Conservation (phyloP, 2,113 vertebrate species). For the Chiloscyllium plagiosum region DNA sequence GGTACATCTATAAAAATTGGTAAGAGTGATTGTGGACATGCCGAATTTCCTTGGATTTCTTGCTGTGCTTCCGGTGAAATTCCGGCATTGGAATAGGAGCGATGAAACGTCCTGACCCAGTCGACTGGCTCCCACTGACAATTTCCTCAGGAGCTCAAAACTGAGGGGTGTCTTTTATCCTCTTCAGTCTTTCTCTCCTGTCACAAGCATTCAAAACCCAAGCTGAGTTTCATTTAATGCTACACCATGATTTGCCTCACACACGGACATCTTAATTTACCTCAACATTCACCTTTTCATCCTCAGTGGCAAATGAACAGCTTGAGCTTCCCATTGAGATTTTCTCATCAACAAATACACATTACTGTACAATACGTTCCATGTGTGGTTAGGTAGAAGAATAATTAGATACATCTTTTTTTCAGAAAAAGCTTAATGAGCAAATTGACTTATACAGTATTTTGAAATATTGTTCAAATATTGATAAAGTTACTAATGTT, state of each 20-base stretch:
- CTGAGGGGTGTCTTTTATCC: neutral
- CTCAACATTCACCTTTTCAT: neutral
- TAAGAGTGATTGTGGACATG: too few species aligned
- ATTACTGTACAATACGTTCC: neutral
- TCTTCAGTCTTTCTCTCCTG: neutral
- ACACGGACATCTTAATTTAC: neutral
- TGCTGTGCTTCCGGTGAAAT: neutral
- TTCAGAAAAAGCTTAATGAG: neutral
- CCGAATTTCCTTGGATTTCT: neutral
- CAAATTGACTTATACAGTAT: neutral
- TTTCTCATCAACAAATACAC: neutral
- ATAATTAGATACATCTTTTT: neutral
- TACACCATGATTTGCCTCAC: neutral
- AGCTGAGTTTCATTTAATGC: too few species aligned
- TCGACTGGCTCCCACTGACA: neutral
- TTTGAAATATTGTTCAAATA: neutral
- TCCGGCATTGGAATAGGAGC: neutral
- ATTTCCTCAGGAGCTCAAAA: neutral
- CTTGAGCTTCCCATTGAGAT: neutral
- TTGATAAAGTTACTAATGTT: neutral
- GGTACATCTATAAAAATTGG: too few species aligned
- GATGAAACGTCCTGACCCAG: neutral
- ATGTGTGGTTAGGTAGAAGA: neutral
- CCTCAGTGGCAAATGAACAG: neutral
- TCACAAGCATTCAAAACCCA: neutral